Percentiles rank a stretch among this genome's conserved stretches.
Evolutionary conservation across 2,797 vertebrate species (phyloP).

Genomic region (Pempheris klunzingeri): DNA sequence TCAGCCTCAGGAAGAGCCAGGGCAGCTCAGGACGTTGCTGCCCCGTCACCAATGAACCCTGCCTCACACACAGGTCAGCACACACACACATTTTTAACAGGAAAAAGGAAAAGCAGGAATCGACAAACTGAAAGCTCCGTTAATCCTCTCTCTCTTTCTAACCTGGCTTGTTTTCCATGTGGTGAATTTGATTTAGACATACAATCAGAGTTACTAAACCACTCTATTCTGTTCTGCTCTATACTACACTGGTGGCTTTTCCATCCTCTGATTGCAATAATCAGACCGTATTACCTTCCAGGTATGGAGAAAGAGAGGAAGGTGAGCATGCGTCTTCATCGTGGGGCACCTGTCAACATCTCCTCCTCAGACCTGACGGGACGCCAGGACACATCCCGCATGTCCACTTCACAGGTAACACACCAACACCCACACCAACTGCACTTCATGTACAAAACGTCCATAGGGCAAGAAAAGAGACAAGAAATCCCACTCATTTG

Average conservation of each 20-base stretch:
- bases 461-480: not conserved
- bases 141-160: not conserved
- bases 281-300: constrained; percentile 44
- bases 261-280: no score
- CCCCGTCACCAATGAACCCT: constrained; percentile 94
- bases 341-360: constrained; percentile 94
- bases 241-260: no score
- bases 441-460: no score
- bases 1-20: constrained; percentile 93
- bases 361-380: constrained; percentile 97
- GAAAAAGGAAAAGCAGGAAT: no score
- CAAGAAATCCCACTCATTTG: not conserved
- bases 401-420: constrained; percentile 96
- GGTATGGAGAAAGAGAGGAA: constrained; percentile 96
- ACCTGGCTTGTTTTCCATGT: not conserved
- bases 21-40: constrained; percentile 90
- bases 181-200: not conserved
- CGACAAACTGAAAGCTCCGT: no score
- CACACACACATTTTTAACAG: not conserved
- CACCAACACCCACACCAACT: no score
- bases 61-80: constrained; percentile 86
- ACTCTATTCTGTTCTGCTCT: no score
- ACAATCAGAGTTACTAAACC: not conserved
- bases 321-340: constrained; percentile 98
- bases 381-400: constrained; percentile 95